These are phyloP conservation scores for Pelobates cultripes DNA, from an alignment of 2,797 vertebrate genomes.

Conservation along the genomic window DNA sequence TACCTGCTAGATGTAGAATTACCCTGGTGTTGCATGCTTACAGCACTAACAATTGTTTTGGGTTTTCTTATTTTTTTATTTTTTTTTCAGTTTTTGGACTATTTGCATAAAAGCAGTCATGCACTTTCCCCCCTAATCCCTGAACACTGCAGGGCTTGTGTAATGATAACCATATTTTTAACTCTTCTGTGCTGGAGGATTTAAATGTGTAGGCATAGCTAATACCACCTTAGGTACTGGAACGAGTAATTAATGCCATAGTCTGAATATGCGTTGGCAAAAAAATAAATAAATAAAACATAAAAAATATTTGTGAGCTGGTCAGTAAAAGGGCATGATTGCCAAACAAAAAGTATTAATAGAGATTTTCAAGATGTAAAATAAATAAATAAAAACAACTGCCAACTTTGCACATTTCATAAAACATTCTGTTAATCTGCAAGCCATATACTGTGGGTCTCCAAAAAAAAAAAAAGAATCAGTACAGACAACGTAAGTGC, in stretches of 20 bases:
- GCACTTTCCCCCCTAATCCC: constrained; percentile 86
- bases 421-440: constrained; percentile 34
- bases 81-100: constrained; percentile 75
- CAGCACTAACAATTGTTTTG: constrained; percentile 83
- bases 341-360: constrained; percentile 77
- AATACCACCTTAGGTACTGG: constrained; percentile 27
- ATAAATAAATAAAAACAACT: constrained; percentile 56
- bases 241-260: constrained; percentile 28
- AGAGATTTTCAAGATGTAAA: constrained; percentile 62
- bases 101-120: constrained; percentile 89
- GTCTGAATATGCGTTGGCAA: constrained; percentile 75
- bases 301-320: constrained; percentile 57
- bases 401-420: constrained; percentile 78
- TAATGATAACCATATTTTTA: constrained; percentile 83
- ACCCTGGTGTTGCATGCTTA: constrained; percentile 94
- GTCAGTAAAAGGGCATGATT: constrained; percentile 75
- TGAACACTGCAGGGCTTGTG: constrained; percentile 90
- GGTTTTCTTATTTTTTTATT: constrained; percentile 68
- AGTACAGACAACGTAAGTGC: not conserved
- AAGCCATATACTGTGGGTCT: constrained; percentile 36
- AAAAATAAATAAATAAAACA: constrained; percentile 53
- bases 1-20: constrained; percentile 89
- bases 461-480: constrained; percentile 13
- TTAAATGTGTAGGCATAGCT: constrained; percentile 12
- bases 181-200: constrained; percentile 50